Evolutionary conservation across 1,140 invertebrate genomes (phyloP).

Genomic region (Chrysopa pallens): DNA sequence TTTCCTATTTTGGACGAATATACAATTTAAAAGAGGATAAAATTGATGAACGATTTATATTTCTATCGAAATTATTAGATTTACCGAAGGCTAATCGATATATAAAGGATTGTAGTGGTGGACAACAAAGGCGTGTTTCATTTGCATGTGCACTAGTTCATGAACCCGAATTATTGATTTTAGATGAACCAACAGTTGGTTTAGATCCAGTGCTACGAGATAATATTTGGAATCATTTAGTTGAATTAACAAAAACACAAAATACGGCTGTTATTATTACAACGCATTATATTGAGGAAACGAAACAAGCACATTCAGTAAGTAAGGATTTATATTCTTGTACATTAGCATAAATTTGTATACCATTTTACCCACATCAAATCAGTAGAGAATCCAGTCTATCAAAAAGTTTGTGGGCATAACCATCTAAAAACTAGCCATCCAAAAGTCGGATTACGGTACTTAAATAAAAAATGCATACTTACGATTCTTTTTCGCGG

Average conservation of each 20-base stretch:
- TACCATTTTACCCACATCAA: constrained; percentile 32
- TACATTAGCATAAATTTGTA: too few relatives aligned
- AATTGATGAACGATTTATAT: constrained; percentile 45
- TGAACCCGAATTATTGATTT: constrained; percentile 68
- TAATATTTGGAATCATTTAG: constrained; percentile 81
- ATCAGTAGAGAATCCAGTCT: constrained; percentile 70
- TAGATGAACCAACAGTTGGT: constrained; percentile 88
- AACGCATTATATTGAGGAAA: constrained; percentile 91
- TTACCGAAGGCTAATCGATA: constrained; percentile 41
- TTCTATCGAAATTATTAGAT: constrained; percentile 53
- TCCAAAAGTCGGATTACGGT: too few relatives aligned
- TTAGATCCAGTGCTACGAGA: constrained; percentile 77
- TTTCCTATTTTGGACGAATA: constrained; percentile 77
- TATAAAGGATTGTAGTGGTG: constrained; percentile 59
- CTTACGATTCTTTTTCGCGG: too few relatives aligned
- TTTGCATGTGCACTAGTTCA: constrained; percentile 76
- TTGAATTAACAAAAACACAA: constrained; percentile 47
- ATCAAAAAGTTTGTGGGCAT: constrained; percentile 40
- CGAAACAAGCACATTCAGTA: constrained; percentile 66
- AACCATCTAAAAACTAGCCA: background rate
- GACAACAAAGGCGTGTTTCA: constrained; percentile 73
- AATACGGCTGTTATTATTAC: constrained; percentile 70
- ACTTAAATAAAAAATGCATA: background rate
- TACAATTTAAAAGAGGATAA: constrained; percentile 50
- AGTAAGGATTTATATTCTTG: constrained; percentile 7